Conservation (phyloP, 2,797 vertebrate genomes). For the Coranthus polyacanthus region DNA sequence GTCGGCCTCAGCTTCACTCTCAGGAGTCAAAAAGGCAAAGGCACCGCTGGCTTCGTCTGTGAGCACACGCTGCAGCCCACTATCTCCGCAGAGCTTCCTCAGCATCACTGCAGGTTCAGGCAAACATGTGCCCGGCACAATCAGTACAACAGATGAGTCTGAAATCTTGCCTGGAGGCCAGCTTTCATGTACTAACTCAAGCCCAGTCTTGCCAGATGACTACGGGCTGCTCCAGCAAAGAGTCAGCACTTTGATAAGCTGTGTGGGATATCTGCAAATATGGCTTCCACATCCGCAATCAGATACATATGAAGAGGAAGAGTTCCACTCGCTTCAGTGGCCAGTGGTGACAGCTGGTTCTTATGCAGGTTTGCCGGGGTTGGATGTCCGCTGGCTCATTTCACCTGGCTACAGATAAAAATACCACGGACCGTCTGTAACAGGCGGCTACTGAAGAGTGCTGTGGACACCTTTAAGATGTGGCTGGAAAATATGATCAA, state of each 20-base stretch:
- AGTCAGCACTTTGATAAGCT: conserved; percentile 57
- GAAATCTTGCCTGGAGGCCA: conserved; percentile 46
- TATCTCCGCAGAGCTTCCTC: conserved; percentile 31
- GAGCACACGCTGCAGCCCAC: conserved; percentile 14
- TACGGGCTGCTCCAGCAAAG: conserved; percentile 42
- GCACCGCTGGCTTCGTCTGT: conserved; percentile 30
- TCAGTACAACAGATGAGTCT: conserved; percentile 55
- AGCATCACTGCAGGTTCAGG: conserved; percentile 25
- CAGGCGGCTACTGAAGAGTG: too few relatives aligned
- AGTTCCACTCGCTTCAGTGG: conserved; percentile 50
- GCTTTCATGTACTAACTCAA: conserved; percentile 60
- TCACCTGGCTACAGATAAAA: conserved; percentile 22
- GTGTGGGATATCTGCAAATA: conserved; percentile 49
- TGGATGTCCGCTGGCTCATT: conserved; percentile 29
- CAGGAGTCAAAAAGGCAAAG: conserved; percentile 43
- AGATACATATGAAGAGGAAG: conserved; percentile 64
- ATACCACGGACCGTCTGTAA: too few relatives aligned
- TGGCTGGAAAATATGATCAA: too few relatives aligned
- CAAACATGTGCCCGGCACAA: conserved; percentile 54
- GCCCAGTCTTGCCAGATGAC: conserved; percentile 49
- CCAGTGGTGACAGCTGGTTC: conserved; percentile 31
- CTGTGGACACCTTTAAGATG: too few relatives aligned
- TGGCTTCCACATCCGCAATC: conserved; percentile 24
- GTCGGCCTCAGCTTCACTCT: conserved; percentile 31
- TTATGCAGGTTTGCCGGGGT: conserved; percentile 32